Conservation (phyloP, 2,797 vertebrate genomes). For the Malurus splendens region DNA sequence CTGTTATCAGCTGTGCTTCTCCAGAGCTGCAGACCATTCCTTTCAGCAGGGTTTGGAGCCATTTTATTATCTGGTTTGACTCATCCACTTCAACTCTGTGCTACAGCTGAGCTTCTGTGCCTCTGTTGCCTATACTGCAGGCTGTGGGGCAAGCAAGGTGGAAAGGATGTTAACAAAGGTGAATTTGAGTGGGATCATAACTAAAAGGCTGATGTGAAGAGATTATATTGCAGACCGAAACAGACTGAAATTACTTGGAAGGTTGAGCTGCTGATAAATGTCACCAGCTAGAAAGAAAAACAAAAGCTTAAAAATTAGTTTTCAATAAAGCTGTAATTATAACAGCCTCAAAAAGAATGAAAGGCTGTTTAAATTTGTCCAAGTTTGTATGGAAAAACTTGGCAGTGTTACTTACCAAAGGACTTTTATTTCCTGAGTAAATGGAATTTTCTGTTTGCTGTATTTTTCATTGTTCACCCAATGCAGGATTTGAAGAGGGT, state of each 20-base stretch:
- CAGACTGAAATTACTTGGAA: neutral
- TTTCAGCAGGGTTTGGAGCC: neutral
- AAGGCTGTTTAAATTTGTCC: neutral
- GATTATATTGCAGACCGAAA: neutral
- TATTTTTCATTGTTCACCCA: neutral
- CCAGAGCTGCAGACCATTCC: neutral
- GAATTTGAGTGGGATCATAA: neutral
- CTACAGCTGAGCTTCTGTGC: neutral
- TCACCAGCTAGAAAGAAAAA: neutral
- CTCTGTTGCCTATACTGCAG: neutral
- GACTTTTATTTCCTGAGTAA: neutral
- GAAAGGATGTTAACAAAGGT: neutral
- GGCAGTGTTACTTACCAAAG: neutral
- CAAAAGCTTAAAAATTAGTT: neutral
- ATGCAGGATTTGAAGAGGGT: neutral
- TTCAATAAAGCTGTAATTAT: neutral
- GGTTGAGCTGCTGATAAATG: neutral
- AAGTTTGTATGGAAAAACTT: neutral
- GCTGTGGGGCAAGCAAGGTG: neutral
- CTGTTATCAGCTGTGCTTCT: neutral
- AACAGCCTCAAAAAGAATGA: neutral
- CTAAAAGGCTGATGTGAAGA: neutral
- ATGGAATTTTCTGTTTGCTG: neutral
- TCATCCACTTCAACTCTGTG: neutral
- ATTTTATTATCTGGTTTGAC: neutral